phyloP scores from a whole-genome alignment of 2,113 vertebrate species.

The Triplophysa dalaica region DNA sequence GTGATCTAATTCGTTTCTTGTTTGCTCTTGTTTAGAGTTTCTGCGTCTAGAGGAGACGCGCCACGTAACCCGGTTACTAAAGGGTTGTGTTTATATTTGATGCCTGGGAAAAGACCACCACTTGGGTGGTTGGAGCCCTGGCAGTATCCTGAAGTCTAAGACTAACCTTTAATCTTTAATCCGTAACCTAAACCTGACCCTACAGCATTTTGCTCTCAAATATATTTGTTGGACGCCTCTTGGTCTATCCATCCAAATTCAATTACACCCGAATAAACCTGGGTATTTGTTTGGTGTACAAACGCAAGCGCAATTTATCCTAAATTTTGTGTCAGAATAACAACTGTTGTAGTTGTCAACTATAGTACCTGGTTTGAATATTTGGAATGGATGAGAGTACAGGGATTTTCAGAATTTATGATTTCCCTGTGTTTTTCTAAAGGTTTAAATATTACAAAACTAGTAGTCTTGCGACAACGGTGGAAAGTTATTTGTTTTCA shows the following conservation, averaged over 20 bases:
- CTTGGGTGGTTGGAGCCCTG: slow-evolving; percentile 41
- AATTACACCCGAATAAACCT: neutral
- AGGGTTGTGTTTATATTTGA: slow-evolving; percentile 31
- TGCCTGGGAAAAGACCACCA: slow-evolving; percentile 34
- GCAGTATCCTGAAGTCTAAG: slow-evolving; percentile 33
- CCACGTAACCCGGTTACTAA: slow-evolving; percentile 1
- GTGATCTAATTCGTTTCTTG: neutral
- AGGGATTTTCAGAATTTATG: neutral
- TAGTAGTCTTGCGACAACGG: neutral
- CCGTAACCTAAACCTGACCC: slow-evolving; percentile 33
- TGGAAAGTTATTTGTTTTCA: neutral
- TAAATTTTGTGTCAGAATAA: neutral
- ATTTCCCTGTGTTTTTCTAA: neutral
- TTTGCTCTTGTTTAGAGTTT: neutral
- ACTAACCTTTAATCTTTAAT: slow-evolving; percentile 33
- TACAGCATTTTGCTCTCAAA: neutral
- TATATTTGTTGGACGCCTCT: slow-evolving; percentile 1
- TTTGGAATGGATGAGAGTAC: neutral
- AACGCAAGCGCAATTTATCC: neutral
- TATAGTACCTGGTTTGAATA: too few species aligned
- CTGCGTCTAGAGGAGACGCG: neutral
- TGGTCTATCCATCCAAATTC: neutral
- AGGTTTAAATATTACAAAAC: neutral
- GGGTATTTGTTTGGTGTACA: neutral
- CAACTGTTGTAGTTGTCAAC: neutral